These are phyloP conservation scores for Todiramphus chloris DNA, from an alignment of 2,113 vertebrate genomes.

Conservation along the genomic window DNA sequence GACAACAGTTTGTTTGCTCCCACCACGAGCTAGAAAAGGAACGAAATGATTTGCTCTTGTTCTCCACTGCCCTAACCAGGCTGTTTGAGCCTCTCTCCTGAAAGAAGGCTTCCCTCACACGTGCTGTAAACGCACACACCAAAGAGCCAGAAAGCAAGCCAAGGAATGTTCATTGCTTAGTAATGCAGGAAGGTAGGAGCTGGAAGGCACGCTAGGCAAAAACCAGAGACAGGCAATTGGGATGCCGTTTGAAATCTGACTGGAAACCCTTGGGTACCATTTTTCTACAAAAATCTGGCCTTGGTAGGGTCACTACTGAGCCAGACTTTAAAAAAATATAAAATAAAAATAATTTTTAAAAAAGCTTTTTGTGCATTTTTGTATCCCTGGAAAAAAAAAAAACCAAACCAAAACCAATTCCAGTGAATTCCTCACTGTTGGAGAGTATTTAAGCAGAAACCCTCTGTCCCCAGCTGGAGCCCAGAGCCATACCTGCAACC, in stretches of 20 bases:
- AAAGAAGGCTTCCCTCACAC: not conserved
- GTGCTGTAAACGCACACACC: not conserved
- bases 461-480: not conserved
- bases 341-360: too few relatives aligned
- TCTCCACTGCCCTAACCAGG: not conserved
- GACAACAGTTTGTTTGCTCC: not conserved
- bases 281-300: not conserved
- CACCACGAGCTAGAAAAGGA: not conserved
- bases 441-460: not conserved
- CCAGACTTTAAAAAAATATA: not conserved
- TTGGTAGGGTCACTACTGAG: not conserved
- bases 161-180: constrained; percentile 25
- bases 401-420: not conserved
- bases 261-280: not conserved
- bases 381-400: not conserved
- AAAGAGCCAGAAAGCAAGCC: not conserved
- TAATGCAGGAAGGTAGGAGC: not conserved
- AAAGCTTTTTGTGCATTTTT: not conserved
- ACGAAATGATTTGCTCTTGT: not conserved
- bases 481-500: not conserved
- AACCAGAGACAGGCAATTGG: not conserved
- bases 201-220: not conserved
- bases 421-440: not conserved
- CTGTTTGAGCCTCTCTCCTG: not conserved
- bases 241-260: not conserved